Conservation (phyloP, 2,113 vertebrate genomes). For the Phycodurus eques region DNA sequence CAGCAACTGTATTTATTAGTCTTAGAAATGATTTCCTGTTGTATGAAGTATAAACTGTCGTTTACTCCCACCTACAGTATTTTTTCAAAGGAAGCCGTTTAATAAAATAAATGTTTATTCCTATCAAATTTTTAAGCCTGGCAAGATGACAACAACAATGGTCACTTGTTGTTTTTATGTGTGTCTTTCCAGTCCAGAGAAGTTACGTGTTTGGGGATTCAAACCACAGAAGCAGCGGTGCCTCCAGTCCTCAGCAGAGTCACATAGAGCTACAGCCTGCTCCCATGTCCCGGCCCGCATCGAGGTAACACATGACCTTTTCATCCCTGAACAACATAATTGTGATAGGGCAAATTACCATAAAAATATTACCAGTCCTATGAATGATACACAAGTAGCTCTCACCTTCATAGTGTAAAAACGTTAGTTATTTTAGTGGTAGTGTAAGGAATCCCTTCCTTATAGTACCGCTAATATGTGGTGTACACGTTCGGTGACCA, state of each 20-base stretch:
- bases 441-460: no score
- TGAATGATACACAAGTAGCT: neutral
- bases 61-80: neutral
- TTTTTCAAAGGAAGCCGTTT: neutral
- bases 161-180: neutral
- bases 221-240: slow-evolving; percentile 84
- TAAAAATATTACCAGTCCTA: neutral
- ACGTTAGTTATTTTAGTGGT: no score
- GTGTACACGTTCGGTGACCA: neutral
- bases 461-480: no score
- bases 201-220: slow-evolving; percentile 90
- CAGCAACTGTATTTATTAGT: neutral
- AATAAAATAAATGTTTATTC: neutral
- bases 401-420: neutral
- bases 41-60: neutral
- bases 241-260: slow-evolving; percentile 81
- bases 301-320: slow-evolving; percentile 72
- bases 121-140: no score
- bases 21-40: neutral
- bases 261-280: slow-evolving; percentile 83
- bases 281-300: slow-evolving; percentile 81
- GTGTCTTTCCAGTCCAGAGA: slow-evolving; percentile 81
- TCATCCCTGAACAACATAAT: neutral
- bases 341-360: neutral
- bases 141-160: neutral